Conservation (phyloP, 2,113 vertebrate species). For the Scytalopus superciliaris region DNA sequence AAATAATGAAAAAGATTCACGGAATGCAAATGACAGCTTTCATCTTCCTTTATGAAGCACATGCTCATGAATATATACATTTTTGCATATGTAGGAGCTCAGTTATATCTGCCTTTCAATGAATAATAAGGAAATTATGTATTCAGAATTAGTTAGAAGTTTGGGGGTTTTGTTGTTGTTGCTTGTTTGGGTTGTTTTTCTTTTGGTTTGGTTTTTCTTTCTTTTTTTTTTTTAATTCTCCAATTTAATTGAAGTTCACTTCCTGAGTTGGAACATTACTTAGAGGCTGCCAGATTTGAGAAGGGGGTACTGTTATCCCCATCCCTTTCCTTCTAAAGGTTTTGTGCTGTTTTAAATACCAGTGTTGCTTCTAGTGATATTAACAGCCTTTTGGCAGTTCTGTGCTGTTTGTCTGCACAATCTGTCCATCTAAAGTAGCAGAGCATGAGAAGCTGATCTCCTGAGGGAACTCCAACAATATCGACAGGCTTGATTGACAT, state of each 20-base stretch:
- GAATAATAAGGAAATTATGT: conserved; percentile 10
- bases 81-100: conserved; percentile 25
- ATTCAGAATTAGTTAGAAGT: conserved; percentile 9
- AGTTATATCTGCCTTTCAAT: conserved; percentile 7
- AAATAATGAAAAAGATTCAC: conserved; percentile 14
- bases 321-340: neutral
- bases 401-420: neutral
- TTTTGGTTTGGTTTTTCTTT: too few species aligned
- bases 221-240: neutral
- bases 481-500: conserved; percentile 12
- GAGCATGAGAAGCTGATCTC: conserved; percentile 46
- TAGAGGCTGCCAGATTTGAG: neutral
- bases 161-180: neutral
- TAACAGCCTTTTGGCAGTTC: conserved; percentile 2
- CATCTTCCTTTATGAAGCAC: conserved; percentile 47
- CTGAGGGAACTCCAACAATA: conserved; percentile 16
- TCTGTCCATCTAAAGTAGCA: neutral
- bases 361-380: neutral
- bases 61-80: conserved; percentile 55
- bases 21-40: conserved; percentile 40
- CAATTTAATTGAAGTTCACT: conserved; percentile 13
- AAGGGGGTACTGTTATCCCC: neutral
- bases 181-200: neutral
- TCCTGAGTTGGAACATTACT: conserved; percentile 10
- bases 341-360: conserved; percentile 3